Evolutionary conservation across 2,888 invertebrate species (phyloP).

Genomic region (Nysson spinosus): DNA sequence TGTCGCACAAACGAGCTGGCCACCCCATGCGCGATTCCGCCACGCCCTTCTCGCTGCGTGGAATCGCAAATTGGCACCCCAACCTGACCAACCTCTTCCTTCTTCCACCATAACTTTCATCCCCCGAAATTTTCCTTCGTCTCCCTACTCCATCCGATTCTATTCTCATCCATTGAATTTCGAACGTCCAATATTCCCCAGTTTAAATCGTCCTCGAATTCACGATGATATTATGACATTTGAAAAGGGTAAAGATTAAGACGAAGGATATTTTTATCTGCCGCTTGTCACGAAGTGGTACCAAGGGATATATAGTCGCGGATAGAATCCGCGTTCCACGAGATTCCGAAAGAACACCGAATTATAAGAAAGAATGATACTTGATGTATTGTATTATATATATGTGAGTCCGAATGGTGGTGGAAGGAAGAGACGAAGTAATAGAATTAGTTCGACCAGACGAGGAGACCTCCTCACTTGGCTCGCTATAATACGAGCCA

Average conservation of each 20-base stretch:
- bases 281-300: slow-evolving; percentile 19
- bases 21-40: slow-evolving; percentile 67
- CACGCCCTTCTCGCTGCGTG: slow-evolving; percentile 70
- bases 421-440: slow-evolving; percentile 57
- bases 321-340: slow-evolving; percentile 28
- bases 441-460: slow-evolving; percentile 65
- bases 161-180: no score
- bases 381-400: no score
- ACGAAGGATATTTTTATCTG: slow-evolving; percentile 40
- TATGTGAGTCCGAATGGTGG: slow-evolving; percentile 20
- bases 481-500: slow-evolving; percentile 59
- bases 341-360: slow-evolving; percentile 2
- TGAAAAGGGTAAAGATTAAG: slow-evolving; percentile 7
- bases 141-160: slow-evolving; percentile 3
- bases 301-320: slow-evolving; percentile 6
- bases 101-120: slow-evolving; percentile 43
- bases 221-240: no score
- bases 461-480: slow-evolving; percentile 59
- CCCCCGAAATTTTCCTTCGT: slow-evolving; percentile 24
- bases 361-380: no score
- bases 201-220: background rate
- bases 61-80: slow-evolving; percentile 70
- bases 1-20: slow-evolving; percentile 72
- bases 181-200: no score
- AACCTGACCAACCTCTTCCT: slow-evolving; percentile 57